Percentiles rank a stretch among this genome's conserved stretches.
Evolutionary conservation across 2,888 invertebrate species (phyloP).

Genomic region (Zelleria hepariella): DNA sequence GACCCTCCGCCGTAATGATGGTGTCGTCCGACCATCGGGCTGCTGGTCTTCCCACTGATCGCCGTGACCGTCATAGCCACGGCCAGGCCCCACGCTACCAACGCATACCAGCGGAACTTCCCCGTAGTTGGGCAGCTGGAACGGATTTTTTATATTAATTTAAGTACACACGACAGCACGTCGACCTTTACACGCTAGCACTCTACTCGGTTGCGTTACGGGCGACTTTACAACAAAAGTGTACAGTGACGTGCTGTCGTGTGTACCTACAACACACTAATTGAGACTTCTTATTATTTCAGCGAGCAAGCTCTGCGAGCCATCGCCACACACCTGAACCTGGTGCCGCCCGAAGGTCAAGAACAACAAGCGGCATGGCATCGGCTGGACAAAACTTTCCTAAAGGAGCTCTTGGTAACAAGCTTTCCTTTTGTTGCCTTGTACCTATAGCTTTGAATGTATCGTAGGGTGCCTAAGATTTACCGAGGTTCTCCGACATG

Average conservation of each 20-base stretch:
- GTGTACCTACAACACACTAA: too few species aligned
- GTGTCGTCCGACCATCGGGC: too few species aligned
- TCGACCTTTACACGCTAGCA: too few species aligned
- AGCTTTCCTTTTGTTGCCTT: not conserved
- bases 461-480: too few species aligned
- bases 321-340: conserved; percentile 88
- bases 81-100: conserved; percentile 74
- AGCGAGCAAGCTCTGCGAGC: conserved; percentile 83
- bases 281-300: conserved; percentile 2
- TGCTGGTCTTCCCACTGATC: too few species aligned
- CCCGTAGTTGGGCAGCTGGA: conserved; percentile 57
- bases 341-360: conserved; percentile 83
- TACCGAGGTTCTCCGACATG: too few species aligned
- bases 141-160: not conserved
- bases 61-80: conserved; percentile 65
- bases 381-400: conserved; percentile 83
- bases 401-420: conserved; percentile 87
- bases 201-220: too few species aligned
- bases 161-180: too few species aligned
- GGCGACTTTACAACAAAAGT: too few species aligned
- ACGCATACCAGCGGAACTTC: conserved; percentile 64
- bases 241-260: too few species aligned
- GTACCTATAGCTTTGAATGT: too few species aligned
- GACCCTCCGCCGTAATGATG: too few species aligned
- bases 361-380: conserved; percentile 81